Percentiles rank a stretch among this genome's conserved stretches.
phyloP scores from a whole-genome alignment of 2,888 invertebrate genomes.

The Crepidodera aurea region DNA sequence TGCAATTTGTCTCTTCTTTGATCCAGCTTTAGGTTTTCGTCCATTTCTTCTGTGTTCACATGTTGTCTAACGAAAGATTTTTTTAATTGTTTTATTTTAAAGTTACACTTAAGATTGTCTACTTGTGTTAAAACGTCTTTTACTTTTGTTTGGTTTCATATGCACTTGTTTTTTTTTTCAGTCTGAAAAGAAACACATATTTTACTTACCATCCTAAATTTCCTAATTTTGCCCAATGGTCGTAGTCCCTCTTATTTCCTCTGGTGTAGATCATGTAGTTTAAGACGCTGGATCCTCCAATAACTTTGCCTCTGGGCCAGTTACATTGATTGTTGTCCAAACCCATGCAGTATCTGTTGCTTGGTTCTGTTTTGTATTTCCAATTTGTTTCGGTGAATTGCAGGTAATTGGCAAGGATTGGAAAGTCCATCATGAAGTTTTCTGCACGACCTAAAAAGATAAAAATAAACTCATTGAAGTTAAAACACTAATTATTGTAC shows the following conservation, averaged over 20 bases:
- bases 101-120: no score
- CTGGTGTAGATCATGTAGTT: constrained; percentile 93
- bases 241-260: constrained; percentile 86
- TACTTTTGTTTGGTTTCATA: no score
- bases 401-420: constrained; percentile 75
- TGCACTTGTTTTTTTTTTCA: no score
- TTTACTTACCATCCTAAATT: constrained; percentile 66
- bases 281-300: constrained; percentile 87
- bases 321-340: constrained; percentile 78
- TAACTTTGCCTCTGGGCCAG: constrained; percentile 71
- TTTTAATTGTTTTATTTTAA: no score
- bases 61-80: no score
- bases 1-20: no score
- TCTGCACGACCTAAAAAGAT: constrained; percentile 67
- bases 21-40: no score
- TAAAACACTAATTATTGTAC: no score
- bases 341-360: constrained; percentile 75
- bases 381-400: constrained; percentile 79
- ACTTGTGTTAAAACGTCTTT: no score
- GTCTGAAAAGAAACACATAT: no score
- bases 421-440: constrained; percentile 78
- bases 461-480: no score
- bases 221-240: constrained; percentile 85
- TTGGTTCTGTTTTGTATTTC: constrained; percentile 83
- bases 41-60: no score